Conservation (phyloP, 2,888 invertebrate species). For the Dioctria linearis region DNA sequence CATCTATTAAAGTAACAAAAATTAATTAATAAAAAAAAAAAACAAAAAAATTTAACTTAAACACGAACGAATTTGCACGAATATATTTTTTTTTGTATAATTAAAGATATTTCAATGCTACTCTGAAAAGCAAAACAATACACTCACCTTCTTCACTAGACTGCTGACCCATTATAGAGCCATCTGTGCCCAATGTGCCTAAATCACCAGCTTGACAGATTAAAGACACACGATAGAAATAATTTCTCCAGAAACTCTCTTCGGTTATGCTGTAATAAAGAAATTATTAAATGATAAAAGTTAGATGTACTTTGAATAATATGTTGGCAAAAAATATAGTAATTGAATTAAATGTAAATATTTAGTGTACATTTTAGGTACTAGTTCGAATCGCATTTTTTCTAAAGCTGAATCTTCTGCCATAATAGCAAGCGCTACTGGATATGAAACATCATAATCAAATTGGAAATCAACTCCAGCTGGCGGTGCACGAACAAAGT, state of each 20-base stretch:
- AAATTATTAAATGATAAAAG: conserved; percentile 56
- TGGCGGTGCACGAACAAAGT: conserved; percentile 97
- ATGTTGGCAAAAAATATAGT: too few relatives aligned
- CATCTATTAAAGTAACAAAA: conserved; percentile 34
- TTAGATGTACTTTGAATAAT: conserved; percentile 13
- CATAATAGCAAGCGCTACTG: conserved; percentile 94
- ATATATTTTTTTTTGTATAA: conserved; percentile 19
- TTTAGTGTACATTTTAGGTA: conserved; percentile 91
- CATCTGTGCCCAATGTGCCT: conserved; percentile 71
- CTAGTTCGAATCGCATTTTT: conserved; percentile 99
- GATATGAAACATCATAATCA: conserved; percentile 93
- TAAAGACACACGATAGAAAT: conserved; percentile 98
- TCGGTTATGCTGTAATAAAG: conserved; percentile 84
- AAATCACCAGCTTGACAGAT: conserved; percentile 96
- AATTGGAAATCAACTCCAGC: conserved; percentile 96
- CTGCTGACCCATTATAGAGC: conserved; percentile 68
- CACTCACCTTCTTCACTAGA: conserved; percentile 71
- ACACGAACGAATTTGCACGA: conserved; percentile 24
- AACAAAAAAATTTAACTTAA: neutral
- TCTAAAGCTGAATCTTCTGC: conserved; percentile 96
- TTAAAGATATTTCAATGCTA: conserved; percentile 18
- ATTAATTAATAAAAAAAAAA: conserved; percentile 54
- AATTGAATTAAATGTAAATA: neutral
- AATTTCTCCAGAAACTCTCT: conserved; percentile 99
- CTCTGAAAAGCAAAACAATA: neutral